phyloP scores from a whole-genome alignment of 23 tunicate species.

The Ascidia mentula region DNA sequence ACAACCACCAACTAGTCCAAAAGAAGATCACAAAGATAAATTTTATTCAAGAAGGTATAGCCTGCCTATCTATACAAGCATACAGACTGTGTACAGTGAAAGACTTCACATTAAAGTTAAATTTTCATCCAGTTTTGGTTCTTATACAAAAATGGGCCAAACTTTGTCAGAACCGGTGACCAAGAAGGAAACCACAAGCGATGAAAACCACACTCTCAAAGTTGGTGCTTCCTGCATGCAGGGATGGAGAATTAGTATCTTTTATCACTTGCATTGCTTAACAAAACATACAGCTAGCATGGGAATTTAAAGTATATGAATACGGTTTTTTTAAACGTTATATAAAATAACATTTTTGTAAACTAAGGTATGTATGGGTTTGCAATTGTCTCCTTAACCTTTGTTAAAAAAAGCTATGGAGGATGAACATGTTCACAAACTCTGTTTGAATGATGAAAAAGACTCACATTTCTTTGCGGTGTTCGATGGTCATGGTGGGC shows the following conservation, averaged over 20 bases:
- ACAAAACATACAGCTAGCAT: too few relatives aligned
- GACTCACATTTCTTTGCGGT: slow-evolving; percentile 95
- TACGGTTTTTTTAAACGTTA: too few relatives aligned
- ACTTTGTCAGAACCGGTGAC: slow-evolving; percentile 91
- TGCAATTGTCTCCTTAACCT: too few relatives aligned
- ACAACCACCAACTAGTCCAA: background rate
- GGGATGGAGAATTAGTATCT: slow-evolving; percentile 97
- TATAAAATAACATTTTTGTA: too few relatives aligned
- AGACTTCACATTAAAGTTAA: background rate
- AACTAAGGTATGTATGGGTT: too few relatives aligned
- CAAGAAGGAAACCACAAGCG: slow-evolving; percentile 74
- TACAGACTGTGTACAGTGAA: background rate
- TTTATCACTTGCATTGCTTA: too few relatives aligned
- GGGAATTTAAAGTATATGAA: too few relatives aligned
- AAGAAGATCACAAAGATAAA: background rate
- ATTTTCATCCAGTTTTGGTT: background rate
- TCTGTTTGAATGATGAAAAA: slow-evolving; percentile 88
- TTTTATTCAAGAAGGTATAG: background rate
- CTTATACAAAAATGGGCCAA: slow-evolving; percentile 71
- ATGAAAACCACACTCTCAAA: slow-evolving; percentile 80
- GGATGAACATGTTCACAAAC: slow-evolving; percentile 71
- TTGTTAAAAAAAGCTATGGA: slow-evolving; percentile 65
- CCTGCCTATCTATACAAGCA: slow-evolving; percentile 1
- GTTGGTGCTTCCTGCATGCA: slow-evolving; percentile 95
- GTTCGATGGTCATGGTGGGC: slow-evolving; percentile 99